phyloP scores from a whole-genome alignment of 2,113 vertebrate genomes.

The Scopus umbretta region DNA sequence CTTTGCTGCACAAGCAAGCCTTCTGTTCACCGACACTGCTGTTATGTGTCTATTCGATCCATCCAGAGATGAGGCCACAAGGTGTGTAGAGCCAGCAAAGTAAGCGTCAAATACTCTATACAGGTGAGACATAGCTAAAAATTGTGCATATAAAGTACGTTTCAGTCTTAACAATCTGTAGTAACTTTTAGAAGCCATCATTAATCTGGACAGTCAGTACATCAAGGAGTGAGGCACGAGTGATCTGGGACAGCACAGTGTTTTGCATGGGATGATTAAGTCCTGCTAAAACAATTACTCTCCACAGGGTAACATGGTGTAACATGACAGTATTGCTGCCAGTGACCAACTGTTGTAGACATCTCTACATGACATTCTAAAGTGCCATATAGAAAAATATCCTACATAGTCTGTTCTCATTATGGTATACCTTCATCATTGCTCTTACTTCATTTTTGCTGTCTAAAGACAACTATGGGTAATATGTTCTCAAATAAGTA shows the following conservation, averaged over 20 bases:
- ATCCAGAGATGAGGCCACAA: not conserved
- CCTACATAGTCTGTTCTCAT: not conserved
- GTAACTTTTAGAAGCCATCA: not conserved
- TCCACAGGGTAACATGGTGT: rapidly evolving
- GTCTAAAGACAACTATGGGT: not conserved
- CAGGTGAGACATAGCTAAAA: not conserved
- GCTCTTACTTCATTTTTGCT: not conserved
- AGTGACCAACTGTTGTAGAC: not conserved
- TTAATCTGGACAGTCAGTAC: not conserved
- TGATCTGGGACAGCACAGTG: not conserved
- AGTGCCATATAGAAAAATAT: not conserved
- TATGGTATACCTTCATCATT: not conserved
- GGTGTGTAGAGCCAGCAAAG: not conserved
- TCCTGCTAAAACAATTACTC: not conserved
- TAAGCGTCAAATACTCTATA: not conserved
- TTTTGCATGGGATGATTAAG: not conserved
- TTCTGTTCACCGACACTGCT: not conserved
- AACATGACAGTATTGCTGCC: not conserved
- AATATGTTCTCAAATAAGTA: not conserved
- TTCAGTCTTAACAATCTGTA: not conserved
- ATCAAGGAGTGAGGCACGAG: not conserved
- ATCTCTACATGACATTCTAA: not conserved
- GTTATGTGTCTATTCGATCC: not conserved
- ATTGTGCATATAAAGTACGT: not conserved
- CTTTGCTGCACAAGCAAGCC: not conserved